phyloP scores from a whole-genome alignment of 92 coral and sea anemone species.

The Epizoanthus illoricatus region DNA sequence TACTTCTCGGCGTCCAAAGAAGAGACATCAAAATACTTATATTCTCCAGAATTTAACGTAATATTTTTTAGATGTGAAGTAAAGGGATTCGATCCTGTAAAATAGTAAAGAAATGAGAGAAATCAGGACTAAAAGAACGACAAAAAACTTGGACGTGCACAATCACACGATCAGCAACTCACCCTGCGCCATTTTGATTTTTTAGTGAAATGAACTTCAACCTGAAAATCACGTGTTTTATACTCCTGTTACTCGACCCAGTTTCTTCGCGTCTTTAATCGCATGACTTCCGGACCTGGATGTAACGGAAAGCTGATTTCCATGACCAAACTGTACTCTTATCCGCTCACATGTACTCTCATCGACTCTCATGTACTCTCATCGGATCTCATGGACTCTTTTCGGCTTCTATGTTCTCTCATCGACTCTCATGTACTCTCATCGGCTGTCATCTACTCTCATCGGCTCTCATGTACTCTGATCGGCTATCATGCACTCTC shows the following conservation, averaged over 20 bases:
- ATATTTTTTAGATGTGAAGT: constrained; percentile 66
- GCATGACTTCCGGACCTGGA: too few relatives aligned
- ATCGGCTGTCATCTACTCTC: too few relatives aligned
- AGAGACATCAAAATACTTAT: constrained; percentile 80
- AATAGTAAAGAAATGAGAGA: neutral
- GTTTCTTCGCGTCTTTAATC: neutral
- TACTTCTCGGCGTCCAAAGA: constrained; percentile 75
- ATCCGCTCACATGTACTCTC: too few relatives aligned
- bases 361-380: too few relatives aligned
- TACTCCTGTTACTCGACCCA: constrained; percentile 4
- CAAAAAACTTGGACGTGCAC: neutral
- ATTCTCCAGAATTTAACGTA: constrained; percentile 71
- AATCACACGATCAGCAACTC: constrained; percentile 33
- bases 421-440: too few relatives aligned
- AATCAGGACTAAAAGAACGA: neutral
- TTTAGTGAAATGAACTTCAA: neutral
- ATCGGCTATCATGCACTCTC: too few relatives aligned
- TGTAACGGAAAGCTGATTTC: neutral
- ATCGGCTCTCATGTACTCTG: too few relatives aligned
- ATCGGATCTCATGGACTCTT: too few relatives aligned
- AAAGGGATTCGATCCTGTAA: constrained; percentile 72
- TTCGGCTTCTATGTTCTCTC: too few relatives aligned
- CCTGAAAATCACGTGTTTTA: constrained; percentile 47
- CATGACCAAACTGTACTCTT: too few relatives aligned
- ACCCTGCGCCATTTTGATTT: constrained; percentile 68